These are phyloP conservation scores for Podilymbus podiceps DNA, from an alignment of 2,113 vertebrate genomes.

Conservation along the genomic window DNA sequence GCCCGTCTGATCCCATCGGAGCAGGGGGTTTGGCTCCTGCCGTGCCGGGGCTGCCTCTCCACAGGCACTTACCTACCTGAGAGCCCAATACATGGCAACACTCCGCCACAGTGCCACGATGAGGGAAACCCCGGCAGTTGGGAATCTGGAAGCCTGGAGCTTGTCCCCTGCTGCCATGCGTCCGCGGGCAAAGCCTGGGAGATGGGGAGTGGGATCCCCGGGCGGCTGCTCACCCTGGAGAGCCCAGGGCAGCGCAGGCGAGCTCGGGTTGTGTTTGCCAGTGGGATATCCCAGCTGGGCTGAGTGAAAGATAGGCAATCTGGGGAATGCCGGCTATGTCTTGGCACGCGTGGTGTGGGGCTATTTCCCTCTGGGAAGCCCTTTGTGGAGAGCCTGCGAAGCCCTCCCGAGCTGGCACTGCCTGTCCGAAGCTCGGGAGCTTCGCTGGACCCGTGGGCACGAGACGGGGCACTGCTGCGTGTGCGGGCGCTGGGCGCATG, in stretches of 20 bases:
- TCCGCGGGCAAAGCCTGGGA: not conserved
- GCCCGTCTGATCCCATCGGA: accelerated
- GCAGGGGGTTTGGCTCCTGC: not conserved
- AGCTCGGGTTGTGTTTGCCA: not conserved
- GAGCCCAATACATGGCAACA: accelerated
- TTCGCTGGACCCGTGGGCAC: accelerated
- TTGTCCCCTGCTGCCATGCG: accelerated
- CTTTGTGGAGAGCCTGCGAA: not conserved
- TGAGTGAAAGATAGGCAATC: too few relatives aligned
- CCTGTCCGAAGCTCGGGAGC: not conserved
- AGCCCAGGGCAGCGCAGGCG: not conserved
- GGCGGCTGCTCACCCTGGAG: accelerated
- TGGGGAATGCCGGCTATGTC: not conserved
- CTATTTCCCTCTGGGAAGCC: not conserved
- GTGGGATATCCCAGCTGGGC: not conserved
- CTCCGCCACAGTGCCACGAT: accelerated
- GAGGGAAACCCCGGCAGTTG: not conserved
- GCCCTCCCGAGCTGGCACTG: not conserved
- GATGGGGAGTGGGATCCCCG: accelerated
- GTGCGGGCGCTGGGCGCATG: accelerated
- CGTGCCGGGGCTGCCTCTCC: not conserved
- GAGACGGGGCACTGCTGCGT: accelerated
- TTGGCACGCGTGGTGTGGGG: not conserved
- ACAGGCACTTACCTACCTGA: accelerated
- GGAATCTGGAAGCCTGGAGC: not conserved